Conservation (phyloP, 2,888 invertebrate species). For the Stomorhina lunata region DNA sequence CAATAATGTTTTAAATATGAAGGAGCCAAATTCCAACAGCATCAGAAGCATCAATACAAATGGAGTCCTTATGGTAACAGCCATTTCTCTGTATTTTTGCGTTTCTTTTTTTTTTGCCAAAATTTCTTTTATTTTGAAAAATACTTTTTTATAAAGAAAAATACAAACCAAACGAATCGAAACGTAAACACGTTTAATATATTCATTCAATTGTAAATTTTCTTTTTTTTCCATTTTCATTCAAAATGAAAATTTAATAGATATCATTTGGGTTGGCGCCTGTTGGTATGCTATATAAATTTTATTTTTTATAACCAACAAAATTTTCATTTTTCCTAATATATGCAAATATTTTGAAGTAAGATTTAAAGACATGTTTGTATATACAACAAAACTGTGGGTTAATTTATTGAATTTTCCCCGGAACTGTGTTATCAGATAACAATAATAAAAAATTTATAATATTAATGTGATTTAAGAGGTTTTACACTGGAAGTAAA, state of each 20-base stretch:
- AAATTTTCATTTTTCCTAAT: background rate
- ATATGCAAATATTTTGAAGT: background rate
- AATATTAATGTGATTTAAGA: no score
- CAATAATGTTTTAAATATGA: conserved; percentile 16
- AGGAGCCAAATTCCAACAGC: background rate
- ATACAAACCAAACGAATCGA: background rate
- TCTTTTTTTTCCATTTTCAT: conserved; percentile 35
- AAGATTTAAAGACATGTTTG: no score
- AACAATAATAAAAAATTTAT: no score
- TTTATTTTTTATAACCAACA: background rate
- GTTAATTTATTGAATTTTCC: no score
- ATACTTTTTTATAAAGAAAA: background rate
- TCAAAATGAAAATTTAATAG: background rate
- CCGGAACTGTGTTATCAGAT: no score
- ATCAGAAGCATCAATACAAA: no score
- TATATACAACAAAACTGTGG: no score
- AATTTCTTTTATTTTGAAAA: background rate
- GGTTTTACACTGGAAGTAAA: no score
- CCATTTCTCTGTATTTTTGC: background rate
- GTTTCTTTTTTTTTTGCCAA: background rate
- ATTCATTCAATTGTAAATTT: conserved; percentile 32
- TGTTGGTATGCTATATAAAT: background rate
- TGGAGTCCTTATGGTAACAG: no score
- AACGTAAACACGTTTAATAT: conserved; percentile 10
- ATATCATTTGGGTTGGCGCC: background rate